These are phyloP conservation scores for Crypturellus undulatus DNA, from an alignment of 2,113 vertebrate genomes.

Conservation along the genomic window DNA sequence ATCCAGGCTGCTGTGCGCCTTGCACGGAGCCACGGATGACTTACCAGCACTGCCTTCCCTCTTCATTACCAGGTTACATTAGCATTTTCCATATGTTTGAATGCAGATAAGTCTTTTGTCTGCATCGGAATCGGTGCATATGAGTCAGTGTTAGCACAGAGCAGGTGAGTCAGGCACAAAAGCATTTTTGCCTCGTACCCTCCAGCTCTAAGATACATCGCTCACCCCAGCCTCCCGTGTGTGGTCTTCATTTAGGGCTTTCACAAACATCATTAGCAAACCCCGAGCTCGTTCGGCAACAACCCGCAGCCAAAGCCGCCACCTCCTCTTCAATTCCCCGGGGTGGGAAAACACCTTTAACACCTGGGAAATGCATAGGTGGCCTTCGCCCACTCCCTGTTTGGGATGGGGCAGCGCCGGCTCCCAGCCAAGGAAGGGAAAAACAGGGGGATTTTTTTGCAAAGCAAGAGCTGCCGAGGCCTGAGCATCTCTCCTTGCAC, in stretches of 20 bases:
- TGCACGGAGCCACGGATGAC: rapidly evolving
- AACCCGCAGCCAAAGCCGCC: not conserved
- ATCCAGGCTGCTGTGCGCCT: rapidly evolving
- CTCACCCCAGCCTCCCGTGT: conserved; percentile 27
- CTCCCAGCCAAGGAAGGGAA: not conserved
- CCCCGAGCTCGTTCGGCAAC: not conserved
- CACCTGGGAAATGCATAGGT: not conserved
- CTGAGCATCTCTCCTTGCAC: not conserved
- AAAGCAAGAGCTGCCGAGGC: not conserved
- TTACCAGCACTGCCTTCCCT: not conserved
- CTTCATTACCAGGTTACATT: not conserved
- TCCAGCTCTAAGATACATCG: conserved; percentile 15
- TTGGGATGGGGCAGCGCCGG: not conserved
- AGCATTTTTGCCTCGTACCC: conserved; percentile 34
- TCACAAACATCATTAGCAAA: conserved; percentile 46
- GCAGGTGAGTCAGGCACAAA: conserved; percentile 58
- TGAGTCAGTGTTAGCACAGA: conserved; percentile 50
- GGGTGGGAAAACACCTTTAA: conserved; percentile 18
- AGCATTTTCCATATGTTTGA: conserved; percentile 27
- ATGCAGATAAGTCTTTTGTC: conserved; percentile 56
- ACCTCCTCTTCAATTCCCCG: not conserved
- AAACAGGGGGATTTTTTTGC: not conserved
- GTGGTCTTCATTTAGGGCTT: conserved; percentile 48
- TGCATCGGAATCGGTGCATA: conserved; percentile 27
- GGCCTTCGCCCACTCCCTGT: rapidly evolving